Base-by-base conservation (phyloP, 2,113 vertebrate genomes). In the Oryzias celebensis region DNA sequence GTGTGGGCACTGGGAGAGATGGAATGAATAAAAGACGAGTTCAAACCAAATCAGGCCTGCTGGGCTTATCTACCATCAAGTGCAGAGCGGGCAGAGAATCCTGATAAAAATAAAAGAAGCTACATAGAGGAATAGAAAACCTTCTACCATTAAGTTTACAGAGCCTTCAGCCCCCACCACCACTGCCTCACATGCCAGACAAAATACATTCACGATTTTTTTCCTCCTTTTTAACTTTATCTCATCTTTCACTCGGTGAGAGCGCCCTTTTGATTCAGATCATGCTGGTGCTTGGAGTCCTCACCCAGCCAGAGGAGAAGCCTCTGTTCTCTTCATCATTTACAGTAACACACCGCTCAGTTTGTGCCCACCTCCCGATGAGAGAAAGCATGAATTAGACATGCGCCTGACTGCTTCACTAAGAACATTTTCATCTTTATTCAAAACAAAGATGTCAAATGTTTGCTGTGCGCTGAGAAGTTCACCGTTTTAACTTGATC, bases 11-110 rank as follows among this genome's bases (percentile, higher is more conserved):
- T 48, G 80, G 78, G 68, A 62, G 77, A 71, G 84, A 76, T 75
- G 77, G 72, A 84, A 85, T 78, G 81, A 88, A 85, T 81, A 76
- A 89, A 80, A 85, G 68, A 83, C 67, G 41, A 87, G 80, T 78
- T 77, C 71, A 78, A 82, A 81, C 83, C 67, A 74, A 77, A 80
- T 64, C 76, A 43, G 72, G 31, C 67, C 82, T 86, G 72, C 80
- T 68, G 78, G 68, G 68, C 73, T 87, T 85, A 83, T 87, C 81
- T 73, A 68, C 64, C 76, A 77, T 82, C 79, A 72, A 41, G 63
- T 49, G 75, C 75, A 65, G 73, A 81, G 81, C 51, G 65, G 78
- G 66, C 58, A 57, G 58, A 76, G 82, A 58, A 73, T 58, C 62
- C 73, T 78, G 85, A 84, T 86, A 84, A 85, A 84, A 78, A 85